phyloP scores from a whole-genome alignment of 2,888 invertebrate genomes.

The Lepidonotus clava region DNA sequence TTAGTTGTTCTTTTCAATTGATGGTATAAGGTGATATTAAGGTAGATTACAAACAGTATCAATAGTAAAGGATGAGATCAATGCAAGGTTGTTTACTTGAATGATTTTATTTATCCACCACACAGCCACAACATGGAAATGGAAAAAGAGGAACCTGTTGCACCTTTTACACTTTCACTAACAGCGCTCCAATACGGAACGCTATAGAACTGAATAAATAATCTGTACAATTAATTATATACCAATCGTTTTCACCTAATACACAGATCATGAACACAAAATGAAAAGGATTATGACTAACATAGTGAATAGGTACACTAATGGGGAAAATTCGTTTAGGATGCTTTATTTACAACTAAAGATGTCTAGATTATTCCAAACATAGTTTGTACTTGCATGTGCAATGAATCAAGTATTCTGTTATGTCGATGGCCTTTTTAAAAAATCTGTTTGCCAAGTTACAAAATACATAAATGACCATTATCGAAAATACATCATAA shows the following conservation, averaged over 20 bases:
- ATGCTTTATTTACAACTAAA: background rate
- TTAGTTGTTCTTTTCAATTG: too few species aligned
- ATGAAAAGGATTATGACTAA: slow-evolving; percentile 22
- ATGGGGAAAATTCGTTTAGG: background rate
- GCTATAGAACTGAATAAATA: slow-evolving; percentile 29
- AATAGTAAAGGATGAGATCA: too few species aligned
- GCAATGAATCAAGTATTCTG: too few species aligned
- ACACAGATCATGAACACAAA: slow-evolving; percentile 1
- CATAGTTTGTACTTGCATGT: too few species aligned
- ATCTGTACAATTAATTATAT: slow-evolving; percentile 45
- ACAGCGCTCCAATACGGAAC: background rate
- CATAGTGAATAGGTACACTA: background rate
- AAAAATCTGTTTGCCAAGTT: too few species aligned
- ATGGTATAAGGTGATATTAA: too few species aligned
- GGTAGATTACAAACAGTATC: too few species aligned
- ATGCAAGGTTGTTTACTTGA: background rate
- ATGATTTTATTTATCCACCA: slow-evolving; percentile 44
- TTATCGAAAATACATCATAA: too few species aligned
- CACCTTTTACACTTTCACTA: slow-evolving; percentile 45
- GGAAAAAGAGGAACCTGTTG: slow-evolving; percentile 53
- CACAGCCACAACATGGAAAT: slow-evolving; percentile 54
- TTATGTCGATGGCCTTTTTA: too few species aligned
- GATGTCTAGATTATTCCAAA: too few species aligned
- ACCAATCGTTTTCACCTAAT: slow-evolving; percentile 14
- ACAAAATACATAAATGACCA: too few species aligned